phyloP scores from a whole-genome alignment of 2,888 invertebrate genomes.

The Ormyrus rosae region DNA sequence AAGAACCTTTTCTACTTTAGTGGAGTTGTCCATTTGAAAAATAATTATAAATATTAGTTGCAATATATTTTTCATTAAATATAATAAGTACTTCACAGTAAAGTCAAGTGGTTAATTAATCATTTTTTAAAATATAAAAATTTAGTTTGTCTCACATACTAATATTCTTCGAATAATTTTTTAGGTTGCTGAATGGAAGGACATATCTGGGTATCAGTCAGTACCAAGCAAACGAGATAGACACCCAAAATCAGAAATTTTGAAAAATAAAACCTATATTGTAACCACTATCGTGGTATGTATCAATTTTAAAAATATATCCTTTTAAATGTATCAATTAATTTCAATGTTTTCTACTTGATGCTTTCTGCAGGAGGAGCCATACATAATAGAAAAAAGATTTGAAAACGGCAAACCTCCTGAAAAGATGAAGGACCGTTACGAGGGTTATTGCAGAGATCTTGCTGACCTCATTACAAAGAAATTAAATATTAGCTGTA shows the following conservation, averaged over 20 bases:
- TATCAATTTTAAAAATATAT: conserved; percentile 54
- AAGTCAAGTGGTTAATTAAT: too few species aligned
- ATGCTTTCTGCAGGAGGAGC: conserved; percentile 83
- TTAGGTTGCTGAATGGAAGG: conserved; percentile 92
- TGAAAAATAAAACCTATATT: conserved; percentile 89
- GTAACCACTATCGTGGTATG: conserved; percentile 89
- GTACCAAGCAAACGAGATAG: conserved; percentile 86
- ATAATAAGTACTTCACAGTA: too few species aligned
- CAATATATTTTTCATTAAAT: too few species aligned
- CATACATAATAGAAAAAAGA: conserved; percentile 88
- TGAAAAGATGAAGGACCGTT: conserved; percentile 83
- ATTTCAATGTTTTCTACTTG: conserved; percentile 20
- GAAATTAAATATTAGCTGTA: conserved; percentile 90
- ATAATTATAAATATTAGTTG: too few species aligned
- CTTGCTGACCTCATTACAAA: conserved; percentile 89
- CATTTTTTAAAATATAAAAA: too few species aligned
- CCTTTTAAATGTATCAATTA: not conserved
- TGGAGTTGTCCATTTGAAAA: too few species aligned
- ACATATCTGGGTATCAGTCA: conserved; percentile 85
- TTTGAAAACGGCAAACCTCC: conserved; percentile 81
- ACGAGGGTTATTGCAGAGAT: conserved; percentile 95
- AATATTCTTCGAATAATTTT: conserved; percentile 24
- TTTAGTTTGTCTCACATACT: too few species aligned
- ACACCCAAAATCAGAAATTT: conserved; percentile 83
- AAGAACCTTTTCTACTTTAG: not conserved